These are phyloP conservation scores for Drosophila tsacasi DNA, from an alignment of 1,140 invertebrate genomes.

Conservation along the genomic window DNA sequence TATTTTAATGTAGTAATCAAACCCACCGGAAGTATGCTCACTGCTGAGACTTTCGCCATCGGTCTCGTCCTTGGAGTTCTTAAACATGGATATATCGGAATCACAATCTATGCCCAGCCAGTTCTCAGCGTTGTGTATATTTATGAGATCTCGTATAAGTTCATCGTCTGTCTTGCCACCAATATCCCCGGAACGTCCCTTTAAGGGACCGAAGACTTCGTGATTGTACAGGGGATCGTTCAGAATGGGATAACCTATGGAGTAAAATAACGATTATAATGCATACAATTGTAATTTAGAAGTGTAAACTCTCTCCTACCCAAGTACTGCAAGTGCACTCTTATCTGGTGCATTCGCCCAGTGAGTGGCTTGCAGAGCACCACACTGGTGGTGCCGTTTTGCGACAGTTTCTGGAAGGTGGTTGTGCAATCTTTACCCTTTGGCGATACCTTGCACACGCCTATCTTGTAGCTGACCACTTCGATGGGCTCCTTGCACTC, in stretches of 20 bases:
- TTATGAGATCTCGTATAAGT: slow-evolving; percentile 94
- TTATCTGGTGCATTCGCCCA: slow-evolving; percentile 99
- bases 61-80: slow-evolving; percentile 88
- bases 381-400: slow-evolving; percentile 95
- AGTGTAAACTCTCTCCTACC: slow-evolving; percentile 31
- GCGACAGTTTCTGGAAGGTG: slow-evolving; percentile 94
- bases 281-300: too few species aligned
- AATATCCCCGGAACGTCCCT: slow-evolving; percentile 95
- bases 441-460: slow-evolving; percentile 96
- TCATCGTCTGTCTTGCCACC: slow-evolving; percentile 96
- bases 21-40: slow-evolving; percentile 73
- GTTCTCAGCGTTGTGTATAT: slow-evolving; percentile 96
- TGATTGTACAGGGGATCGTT: slow-evolving; percentile 99
- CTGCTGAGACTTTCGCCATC: slow-evolving; percentile 79
- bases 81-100: slow-evolving; percentile 92
- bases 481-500: slow-evolving; percentile 97
- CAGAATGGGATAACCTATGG: slow-evolving; percentile 89
- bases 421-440: slow-evolving; percentile 97
- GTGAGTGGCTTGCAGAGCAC: slow-evolving; percentile 97
- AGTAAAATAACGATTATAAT: not conserved
- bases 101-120: slow-evolving; percentile 96
- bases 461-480: slow-evolving; percentile 97
- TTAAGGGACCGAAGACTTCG: slow-evolving; percentile 95
- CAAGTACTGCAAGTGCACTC: slow-evolving; percentile 97
- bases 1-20: not conserved